Base-by-base conservation (phyloP, 1,140 invertebrate species). In the Philopotamus ludificatus region DNA sequence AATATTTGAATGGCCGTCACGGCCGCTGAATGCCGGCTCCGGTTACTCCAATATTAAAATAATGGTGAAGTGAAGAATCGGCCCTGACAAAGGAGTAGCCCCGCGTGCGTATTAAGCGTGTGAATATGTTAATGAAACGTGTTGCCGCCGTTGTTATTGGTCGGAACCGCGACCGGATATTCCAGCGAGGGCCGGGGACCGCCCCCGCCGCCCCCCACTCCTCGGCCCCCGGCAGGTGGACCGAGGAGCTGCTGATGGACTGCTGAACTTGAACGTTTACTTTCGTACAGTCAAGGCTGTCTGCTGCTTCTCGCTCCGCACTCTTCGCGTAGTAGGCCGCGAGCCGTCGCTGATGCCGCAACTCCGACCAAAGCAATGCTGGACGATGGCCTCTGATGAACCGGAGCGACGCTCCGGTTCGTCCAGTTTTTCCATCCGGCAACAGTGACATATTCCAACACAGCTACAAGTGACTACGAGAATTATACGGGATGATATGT, bases 91-190 rank as follows among this genome's bases (percentile, higher is more conserved):
- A 58, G 28, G 21, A 39, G 15, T 22, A 15, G 12, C 10, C 53
- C n/a, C 3, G 25, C 53, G 25, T 12, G 3, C 39, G 49, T 57
- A 62, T 65, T 65, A 65, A 62, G 49, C 67, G 67, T 68, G 67
- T 60, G 67, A 68, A 68, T 68, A 68, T 68, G 67, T 60, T 68
- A 68, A 68, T 68, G 58, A 34, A 53, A 22, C 45, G 55, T 25
- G 39, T 23, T 21, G 39, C 26, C 15, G 41, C 12, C 44, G 25
- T 49, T 57, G 67, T 63, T 58, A 68, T 68, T 68, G 67, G 67
- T 68, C 50, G 63, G 34, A 42, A 23, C 44, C n/a, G 44, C 20
- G 45, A 63, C 66, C 67, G 63, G 67, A 65, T 62, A 68, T 64
- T 64, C 28, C 23, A 50, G 41, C 66, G 55, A 39, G 61, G 66